Percentiles rank a stretch among this genome's conserved stretches.
Evolutionary conservation across 2,113 vertebrate species (phyloP).

Genomic region (Zootoca vivipara): DNA sequence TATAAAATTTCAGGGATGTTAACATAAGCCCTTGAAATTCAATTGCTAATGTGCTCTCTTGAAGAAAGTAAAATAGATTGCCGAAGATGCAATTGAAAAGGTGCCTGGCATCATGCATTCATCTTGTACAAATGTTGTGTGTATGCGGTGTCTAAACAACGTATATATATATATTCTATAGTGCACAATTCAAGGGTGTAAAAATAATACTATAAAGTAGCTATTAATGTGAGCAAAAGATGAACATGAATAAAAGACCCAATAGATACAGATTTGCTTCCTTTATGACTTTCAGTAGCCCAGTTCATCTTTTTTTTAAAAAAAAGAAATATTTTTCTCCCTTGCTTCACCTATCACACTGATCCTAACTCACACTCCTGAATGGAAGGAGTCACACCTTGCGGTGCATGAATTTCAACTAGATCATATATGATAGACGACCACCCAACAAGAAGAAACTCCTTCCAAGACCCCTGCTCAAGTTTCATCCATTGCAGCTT

Average conservation of each 20-base stretch:
- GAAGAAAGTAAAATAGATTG: conserved; percentile 67
- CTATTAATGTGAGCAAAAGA: conserved; percentile 20
- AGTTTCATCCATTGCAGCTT: neutral
- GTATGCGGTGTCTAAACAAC: conserved; percentile 66
- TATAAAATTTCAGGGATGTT: conserved; percentile 72
- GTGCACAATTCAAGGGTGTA: conserved; percentile 36
- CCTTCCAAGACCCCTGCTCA: neutral
- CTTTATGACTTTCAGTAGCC: neutral
- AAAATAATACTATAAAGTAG: conserved; percentile 37
- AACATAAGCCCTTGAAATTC: conserved; percentile 70
- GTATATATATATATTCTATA: conserved; percentile 46
- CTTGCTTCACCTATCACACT: neutral
- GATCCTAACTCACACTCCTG: neutral
- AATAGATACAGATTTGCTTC: neutral
- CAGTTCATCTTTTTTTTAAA: neutral
- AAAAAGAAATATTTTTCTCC: neutral
- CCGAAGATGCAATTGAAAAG: conserved; percentile 63
- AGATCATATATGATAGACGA: neutral
- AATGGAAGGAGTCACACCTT: neutral
- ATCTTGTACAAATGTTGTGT: conserved; percentile 69
- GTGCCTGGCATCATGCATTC: conserved; percentile 60
- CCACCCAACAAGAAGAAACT: neutral
- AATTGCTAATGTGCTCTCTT: conserved; percentile 67
- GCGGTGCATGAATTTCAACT: too few relatives aligned
- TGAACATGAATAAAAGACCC: neutral